A percentile compares a stretch with the other conserved stretches of the same genome.
Conservation (phyloP, 1,140 invertebrate species). For the Grapholita molesta region DNA sequence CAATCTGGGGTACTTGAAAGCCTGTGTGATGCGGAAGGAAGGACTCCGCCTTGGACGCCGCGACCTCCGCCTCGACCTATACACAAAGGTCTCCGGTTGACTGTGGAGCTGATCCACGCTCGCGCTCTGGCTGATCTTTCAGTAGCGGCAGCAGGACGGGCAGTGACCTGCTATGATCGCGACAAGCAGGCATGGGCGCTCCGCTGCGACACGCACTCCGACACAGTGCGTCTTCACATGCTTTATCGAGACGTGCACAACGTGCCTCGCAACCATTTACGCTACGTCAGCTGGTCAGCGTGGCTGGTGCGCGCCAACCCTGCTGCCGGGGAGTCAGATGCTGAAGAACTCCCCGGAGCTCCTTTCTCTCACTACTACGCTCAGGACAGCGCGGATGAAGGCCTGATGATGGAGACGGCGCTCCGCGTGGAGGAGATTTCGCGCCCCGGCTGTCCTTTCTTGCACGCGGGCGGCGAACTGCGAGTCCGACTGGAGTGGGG, state of each 20-base stretch:
- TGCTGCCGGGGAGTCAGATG: constrained; percentile 78
- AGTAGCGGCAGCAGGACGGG: constrained; percentile 85
- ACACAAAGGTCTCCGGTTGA: constrained; percentile 57
- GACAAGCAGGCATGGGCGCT: constrained; percentile 91
- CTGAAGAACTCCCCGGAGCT: constrained; percentile 83
- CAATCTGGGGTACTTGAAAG: constrained; percentile 90
- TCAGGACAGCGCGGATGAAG: constrained; percentile 89
- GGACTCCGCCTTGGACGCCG: constrained; percentile 86
- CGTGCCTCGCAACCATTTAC: constrained; percentile 89
- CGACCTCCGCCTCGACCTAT: constrained; percentile 70
- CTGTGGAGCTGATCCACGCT: constrained; percentile 73
- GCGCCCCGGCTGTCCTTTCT: constrained; percentile 85
- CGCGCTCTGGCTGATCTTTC: constrained; percentile 87
- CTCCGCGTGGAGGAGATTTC: constrained; percentile 88
- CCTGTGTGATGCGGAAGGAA: constrained; percentile 86
- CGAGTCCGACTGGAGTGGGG: constrained; percentile 92
- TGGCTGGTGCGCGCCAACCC: constrained; percentile 82
- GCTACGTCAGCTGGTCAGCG: constrained; percentile 90
- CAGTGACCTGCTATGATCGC: constrained; percentile 88
- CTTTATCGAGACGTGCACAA: constrained; percentile 92
- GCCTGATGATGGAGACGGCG: constrained; percentile 91
- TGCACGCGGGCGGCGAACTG: constrained; percentile 88
- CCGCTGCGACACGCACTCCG: constrained; percentile 88
- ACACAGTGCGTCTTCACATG: constrained; percentile 87
- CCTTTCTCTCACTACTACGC: constrained; percentile 92